These are phyloP conservation scores for Meloidogyne chitwoodi DNA, from an alignment of 1,140 invertebrate genomes.

Conservation along the genomic window DNA sequence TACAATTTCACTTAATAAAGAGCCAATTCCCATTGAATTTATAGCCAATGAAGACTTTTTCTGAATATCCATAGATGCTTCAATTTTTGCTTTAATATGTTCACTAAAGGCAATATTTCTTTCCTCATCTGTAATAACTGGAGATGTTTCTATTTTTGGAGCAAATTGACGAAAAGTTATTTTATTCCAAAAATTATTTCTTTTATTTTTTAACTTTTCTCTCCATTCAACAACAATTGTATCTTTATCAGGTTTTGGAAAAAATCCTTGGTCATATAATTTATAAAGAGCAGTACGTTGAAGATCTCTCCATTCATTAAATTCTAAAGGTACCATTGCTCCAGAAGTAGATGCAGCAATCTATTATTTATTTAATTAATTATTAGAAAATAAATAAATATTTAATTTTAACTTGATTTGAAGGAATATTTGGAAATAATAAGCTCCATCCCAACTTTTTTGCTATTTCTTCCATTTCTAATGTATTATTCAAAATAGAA, in stretches of 20 bases:
- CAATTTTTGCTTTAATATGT: background rate
- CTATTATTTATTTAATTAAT: background rate
- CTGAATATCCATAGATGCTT: constrained; percentile 4
- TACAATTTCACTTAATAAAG: background rate
- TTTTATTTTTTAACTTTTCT: background rate
- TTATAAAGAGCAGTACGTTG: background rate
- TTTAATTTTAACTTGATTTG: background rate
- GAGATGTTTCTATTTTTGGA: background rate
- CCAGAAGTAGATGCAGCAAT: background rate
- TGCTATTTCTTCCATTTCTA: background rate
- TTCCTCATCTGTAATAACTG: background rate
- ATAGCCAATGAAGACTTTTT: background rate
- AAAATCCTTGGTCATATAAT: constrained; percentile 2
- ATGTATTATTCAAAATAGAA: constrained; percentile 11
- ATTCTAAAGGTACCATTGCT: constrained; percentile 12
- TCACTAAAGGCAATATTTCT: background rate
- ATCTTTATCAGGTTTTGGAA: background rate
- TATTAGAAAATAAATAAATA: no score
- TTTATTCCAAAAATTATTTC: background rate
- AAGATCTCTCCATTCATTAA: background rate
- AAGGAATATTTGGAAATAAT: background rate
- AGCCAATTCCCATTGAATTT: background rate
- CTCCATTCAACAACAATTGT: background rate
- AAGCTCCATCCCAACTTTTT: background rate
- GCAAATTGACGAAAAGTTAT: background rate